Percentiles rank a stretch among this genome's conserved stretches.
Conservation (phyloP, 2,888 invertebrate genomes). For the Acrocyrtus sp. region DNA sequence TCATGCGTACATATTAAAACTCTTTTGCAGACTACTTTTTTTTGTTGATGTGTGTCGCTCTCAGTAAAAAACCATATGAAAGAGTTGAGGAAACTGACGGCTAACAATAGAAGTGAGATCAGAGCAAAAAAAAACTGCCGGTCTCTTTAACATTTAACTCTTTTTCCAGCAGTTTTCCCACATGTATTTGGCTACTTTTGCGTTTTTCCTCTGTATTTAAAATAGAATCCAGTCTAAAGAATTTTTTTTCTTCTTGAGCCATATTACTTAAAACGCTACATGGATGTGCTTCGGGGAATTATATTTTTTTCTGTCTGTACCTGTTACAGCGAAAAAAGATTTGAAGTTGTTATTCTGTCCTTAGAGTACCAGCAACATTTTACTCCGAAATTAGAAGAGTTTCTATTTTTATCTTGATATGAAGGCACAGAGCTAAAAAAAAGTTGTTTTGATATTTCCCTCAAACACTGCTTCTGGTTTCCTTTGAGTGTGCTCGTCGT, state of each 20-base stretch:
- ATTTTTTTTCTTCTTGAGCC: neutral
- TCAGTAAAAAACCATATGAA: slow-evolving; percentile 1
- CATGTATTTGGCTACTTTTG: neutral
- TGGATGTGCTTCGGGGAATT: neutral
- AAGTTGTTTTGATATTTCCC: slow-evolving; percentile 10
- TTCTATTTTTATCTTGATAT: neutral
- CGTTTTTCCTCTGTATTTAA: too few relatives aligned
- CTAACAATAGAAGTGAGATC: slow-evolving; percentile 42
- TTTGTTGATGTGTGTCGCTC: slow-evolving; percentile 1
- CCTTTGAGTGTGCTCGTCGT: too few relatives aligned
- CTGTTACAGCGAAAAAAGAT: neutral
- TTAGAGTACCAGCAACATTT: neutral
- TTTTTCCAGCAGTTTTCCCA: slow-evolving; percentile 34
- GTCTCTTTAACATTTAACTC: slow-evolving; percentile 50
- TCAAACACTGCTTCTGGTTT: slow-evolving; percentile 30
- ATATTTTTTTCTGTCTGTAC: neutral
- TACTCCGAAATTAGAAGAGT: neutral
- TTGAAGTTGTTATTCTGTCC: neutral
- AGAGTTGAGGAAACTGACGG: slow-evolving; percentile 1
- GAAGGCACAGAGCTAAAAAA: neutral
- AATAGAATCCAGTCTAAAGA: neutral
- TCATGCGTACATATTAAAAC: neutral
- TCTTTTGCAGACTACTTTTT: neutral
- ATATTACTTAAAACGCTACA: too few relatives aligned
- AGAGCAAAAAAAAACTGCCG: too few relatives aligned